These are phyloP conservation scores for Lethrus apterus DNA, from an alignment of 1,140 invertebrate species.

Conservation along the genomic window DNA sequence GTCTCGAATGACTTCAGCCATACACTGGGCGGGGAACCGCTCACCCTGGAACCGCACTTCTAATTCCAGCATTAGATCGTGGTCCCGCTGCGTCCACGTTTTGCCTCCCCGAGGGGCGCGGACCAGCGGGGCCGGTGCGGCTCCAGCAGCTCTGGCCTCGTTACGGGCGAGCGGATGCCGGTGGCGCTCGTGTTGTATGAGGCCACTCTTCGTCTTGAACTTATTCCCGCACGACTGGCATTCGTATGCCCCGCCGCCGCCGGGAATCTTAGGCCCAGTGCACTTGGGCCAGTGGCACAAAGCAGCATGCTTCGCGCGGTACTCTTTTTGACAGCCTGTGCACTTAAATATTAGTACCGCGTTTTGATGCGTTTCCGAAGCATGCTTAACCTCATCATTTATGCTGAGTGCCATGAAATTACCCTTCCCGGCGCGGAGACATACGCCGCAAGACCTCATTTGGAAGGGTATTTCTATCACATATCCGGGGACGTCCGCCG, in stretches of 20 bases:
- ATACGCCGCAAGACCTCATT: constrained; percentile 8
- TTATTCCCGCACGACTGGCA: neutral
- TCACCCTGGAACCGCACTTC: neutral
- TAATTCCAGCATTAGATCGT: neutral
- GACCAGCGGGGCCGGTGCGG: too few relatives aligned
- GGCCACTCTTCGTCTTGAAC: neutral
- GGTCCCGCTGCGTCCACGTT: neutral
- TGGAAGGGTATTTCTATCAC: constrained; percentile 10
- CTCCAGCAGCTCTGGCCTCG: neutral
- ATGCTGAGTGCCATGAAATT: constrained; percentile 9
- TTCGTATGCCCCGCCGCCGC: neutral
- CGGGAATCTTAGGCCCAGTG: neutral
- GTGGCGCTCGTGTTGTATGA: neutral
- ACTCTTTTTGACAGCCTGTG: constrained; percentile 11
- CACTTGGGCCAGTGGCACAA: constrained; percentile 13
- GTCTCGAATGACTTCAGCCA: neutral
- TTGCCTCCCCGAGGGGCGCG: neutral
- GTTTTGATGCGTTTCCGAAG: neutral
- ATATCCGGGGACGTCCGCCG: neutral
- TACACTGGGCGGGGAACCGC: neutral
- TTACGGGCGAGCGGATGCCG: neutral
- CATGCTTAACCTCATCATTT: constrained; percentile 6
- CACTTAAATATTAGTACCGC: neutral
- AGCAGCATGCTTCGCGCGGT: constrained; percentile 10
- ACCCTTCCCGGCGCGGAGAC: constrained; percentile 9